Base-by-base conservation (phyloP, 2,113 vertebrate species). In the Gobius niger region DNA sequence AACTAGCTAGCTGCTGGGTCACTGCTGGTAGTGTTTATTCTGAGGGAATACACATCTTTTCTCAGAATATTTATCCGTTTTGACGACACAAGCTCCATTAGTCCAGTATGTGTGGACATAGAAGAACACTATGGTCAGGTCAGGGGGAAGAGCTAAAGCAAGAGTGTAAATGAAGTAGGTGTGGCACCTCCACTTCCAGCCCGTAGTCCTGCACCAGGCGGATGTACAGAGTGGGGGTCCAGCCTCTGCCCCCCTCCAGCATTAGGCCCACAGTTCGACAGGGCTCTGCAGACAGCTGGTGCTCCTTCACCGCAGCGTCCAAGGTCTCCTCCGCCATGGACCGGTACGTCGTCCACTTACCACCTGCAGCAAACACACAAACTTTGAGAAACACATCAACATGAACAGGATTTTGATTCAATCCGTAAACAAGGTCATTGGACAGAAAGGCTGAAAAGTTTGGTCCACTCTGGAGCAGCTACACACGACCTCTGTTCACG, bases 301-400 rank as follows among this genome's bases (percentile, higher is more conserved):
- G 95, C 0, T 82, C 59, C 76, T 89, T 88, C 51, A 98, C 0
- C 1, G 95, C 95, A 0, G 91, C 90, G 3, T 99, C 90, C 46
- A 99, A 78, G 7, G 97, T 91, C 70, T 99, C 98, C 74, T 96
- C 92, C 0, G 97, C 97, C 98, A 99, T 99, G 42, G 96, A 89
- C 1, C 96, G 94, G 76, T 99, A 99, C 0, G 98, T 99, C 0
- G 98, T 99, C 98, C 98, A 99, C 88, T 99, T 99, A 34, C 98
- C 98, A 61, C 98, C 97, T 99, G 77, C 1, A 77, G 83, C 14
- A 75, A 34, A 54, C 14, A 67, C 16, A 63, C 44, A 64, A 42
- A 34, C 24, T 34, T 34, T 34, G 3, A 34, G 24, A 34, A 34
- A 34, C 24, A 54, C 18, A 24, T 9, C 18, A 54, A 9, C 12